Percentiles rank a stretch among this genome's conserved stretches.
Evolutionary conservation across 2,113 vertebrate species (phyloP).

Genomic region (Muntiacus reevesi): DNA sequence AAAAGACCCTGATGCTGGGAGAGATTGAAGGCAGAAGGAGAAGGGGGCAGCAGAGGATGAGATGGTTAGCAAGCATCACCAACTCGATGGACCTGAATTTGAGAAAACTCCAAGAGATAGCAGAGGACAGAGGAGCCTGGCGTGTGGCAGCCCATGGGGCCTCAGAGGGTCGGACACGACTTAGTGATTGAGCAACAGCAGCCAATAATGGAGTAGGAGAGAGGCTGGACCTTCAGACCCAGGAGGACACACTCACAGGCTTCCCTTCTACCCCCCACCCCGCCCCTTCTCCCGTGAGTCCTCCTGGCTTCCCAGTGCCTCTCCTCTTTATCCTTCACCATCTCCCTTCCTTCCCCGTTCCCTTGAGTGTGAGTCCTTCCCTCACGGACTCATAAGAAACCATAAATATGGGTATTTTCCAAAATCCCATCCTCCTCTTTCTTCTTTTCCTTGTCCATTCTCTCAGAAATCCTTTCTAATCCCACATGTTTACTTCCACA

Average conservation of each 20-base stretch:
- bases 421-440: background rate
- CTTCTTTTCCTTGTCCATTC: background rate
- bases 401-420: rapidly evolving
- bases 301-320: too few species aligned
- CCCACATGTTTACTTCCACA: rapidly evolving
- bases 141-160: background rate
- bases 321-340: rapidly evolving
- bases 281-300: background rate
- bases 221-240: rapidly evolving
- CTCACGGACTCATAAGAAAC: background rate
- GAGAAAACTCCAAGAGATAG: background rate
- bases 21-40: background rate
- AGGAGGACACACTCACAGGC: rapidly evolving
- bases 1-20: background rate
- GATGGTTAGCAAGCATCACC: background rate
- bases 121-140: background rate
- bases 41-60: background rate
- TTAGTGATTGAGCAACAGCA: background rate
- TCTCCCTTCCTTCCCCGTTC: rapidly evolving
- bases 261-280: background rate
- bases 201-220: rapidly evolving
- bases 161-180: background rate
- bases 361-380: background rate
- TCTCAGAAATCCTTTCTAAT: background rate
- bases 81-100: background rate